These are phyloP conservation scores for Clunio marinus DNA, from an alignment of 2,888 invertebrate genomes.

Conservation along the genomic window DNA sequence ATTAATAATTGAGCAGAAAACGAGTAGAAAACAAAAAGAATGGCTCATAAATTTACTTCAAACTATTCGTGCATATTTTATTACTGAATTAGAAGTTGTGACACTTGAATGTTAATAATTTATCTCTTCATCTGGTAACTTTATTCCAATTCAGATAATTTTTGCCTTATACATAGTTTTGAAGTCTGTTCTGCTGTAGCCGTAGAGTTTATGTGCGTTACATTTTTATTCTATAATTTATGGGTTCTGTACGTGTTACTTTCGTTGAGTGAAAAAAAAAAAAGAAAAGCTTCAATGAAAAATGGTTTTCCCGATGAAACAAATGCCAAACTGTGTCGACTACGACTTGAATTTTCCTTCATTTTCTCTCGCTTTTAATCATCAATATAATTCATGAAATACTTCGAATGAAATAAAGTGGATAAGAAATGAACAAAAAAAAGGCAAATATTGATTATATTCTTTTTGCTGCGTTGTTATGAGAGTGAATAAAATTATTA, in stretches of 20 bases:
- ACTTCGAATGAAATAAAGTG: constrained; percentile 25
- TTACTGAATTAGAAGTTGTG: not conserved
- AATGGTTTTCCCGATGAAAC: constrained; percentile 20
- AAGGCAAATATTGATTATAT: constrained; percentile 29
- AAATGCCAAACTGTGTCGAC: not conserved
- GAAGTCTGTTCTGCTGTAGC: not conserved
- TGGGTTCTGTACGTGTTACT: constrained; percentile 33
- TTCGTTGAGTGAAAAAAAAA: constrained; percentile 32
- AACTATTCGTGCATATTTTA: constrained; percentile 6
- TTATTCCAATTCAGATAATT: not conserved
- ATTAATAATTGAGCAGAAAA: too few relatives aligned
- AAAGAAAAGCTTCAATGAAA: constrained; percentile 30
- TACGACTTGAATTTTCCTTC: not conserved
- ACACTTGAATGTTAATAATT: not conserved
- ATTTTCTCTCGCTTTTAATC: not conserved
- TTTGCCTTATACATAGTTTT: not conserved
- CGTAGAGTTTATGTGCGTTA: not conserved
- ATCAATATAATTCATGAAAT: not conserved
- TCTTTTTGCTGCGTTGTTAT: constrained; percentile 10
- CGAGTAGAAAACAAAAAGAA: too few relatives aligned
- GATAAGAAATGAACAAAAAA: constrained; percentile 26
- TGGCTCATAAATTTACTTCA: not conserved
- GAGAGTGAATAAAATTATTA: not conserved
- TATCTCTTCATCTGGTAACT: not conserved
- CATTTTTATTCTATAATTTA: constrained; percentile 31